Conservation (phyloP, 2,888 invertebrate genomes). For the Gibbula magus region DNA sequence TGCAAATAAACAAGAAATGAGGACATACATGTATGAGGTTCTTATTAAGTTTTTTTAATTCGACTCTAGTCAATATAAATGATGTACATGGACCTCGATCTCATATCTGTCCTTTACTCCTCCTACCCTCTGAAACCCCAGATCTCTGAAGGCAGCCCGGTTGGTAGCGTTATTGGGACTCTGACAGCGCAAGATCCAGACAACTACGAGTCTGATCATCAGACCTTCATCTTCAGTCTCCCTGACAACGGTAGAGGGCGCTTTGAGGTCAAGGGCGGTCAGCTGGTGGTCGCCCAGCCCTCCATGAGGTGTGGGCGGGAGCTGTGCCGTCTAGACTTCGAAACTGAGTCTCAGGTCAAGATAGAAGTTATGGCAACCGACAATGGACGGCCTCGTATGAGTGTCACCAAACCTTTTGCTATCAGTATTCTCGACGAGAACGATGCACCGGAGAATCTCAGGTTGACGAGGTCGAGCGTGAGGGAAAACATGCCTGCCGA, state of each 20-base stretch:
- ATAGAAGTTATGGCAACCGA: constrained; percentile 44
- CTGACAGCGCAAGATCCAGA: constrained; percentile 53
- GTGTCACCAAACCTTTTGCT: constrained; percentile 18
- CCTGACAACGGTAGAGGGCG: constrained; percentile 44
- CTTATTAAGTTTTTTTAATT: too few species aligned
- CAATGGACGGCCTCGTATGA: constrained; percentile 42
- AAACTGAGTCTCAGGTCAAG: constrained; percentile 39
- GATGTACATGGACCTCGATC: too few species aligned
- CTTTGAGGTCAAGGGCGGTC: constrained; percentile 44
- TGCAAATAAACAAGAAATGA: too few species aligned
- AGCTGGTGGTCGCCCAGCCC: constrained; percentile 34
- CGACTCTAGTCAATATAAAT: too few species aligned
- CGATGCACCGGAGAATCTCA: constrained; percentile 44
- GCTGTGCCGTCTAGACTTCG: constrained; percentile 43
- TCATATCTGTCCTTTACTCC: too few species aligned
- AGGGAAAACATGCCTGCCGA: constrained; percentile 47
- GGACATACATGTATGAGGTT: too few species aligned
- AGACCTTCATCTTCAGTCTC: constrained; percentile 50
- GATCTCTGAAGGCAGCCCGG: constrained; percentile 51
- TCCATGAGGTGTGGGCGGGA: constrained; percentile 9
- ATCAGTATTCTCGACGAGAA: constrained; percentile 50
- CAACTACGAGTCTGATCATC: constrained; percentile 36
- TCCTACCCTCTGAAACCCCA: not conserved
- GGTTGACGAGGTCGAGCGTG: constrained; percentile 37
- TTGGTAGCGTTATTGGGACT: constrained; percentile 43